Evolutionary conservation across 2,797 vertebrate species (phyloP), one percentile per base, ranked within the genome.

Genomic region (Sebastes nivosus): DNA sequence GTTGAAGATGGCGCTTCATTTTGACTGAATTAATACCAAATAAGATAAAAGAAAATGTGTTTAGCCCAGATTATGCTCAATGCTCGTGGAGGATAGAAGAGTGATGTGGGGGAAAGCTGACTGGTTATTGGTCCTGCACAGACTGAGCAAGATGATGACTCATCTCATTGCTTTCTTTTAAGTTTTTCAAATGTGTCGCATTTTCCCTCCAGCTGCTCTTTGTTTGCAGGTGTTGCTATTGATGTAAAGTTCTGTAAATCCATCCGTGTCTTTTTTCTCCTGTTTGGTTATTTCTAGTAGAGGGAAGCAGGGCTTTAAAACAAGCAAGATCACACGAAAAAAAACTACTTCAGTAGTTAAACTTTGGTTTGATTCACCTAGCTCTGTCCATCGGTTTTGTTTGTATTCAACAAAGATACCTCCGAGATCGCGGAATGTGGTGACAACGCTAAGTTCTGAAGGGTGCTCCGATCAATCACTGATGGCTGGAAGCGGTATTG

Each of bases 91-190:
- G 36, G 50, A 66, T 52, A 46, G 36, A 25, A 29, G 42, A 46
- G 16, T 46, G 18, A 67, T 60, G 22, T 63, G 57, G 67, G 60
- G 60, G 73, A 75, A 83, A 54, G 79, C 84, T 71, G 86, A 83
- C 93, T 96, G 95, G 94, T 95, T 96, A 94, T 94, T 87, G 92
- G 94, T 95, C 90, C 91, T 86, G 82, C 93, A 85, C 88, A 90
- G 87, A 90, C 89, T 90, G 76, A 92, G 87, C 88, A 82, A 87
- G 79, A 87, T 83, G 81, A 88, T 90, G 89, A 89, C 80, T 91
- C 92, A 93, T 93, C 76, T 89, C 94, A 94, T 94, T 88, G 82
- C 92, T 93, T 93, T 92, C 73, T 89, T 83, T 93, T 92, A 87
- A 86, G 80, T 92, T 92, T 92, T 92, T 84, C 65, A 80, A 82